Base-by-base conservation (phyloP, 2,797 vertebrate species). In the Selene dorsalis region DNA sequence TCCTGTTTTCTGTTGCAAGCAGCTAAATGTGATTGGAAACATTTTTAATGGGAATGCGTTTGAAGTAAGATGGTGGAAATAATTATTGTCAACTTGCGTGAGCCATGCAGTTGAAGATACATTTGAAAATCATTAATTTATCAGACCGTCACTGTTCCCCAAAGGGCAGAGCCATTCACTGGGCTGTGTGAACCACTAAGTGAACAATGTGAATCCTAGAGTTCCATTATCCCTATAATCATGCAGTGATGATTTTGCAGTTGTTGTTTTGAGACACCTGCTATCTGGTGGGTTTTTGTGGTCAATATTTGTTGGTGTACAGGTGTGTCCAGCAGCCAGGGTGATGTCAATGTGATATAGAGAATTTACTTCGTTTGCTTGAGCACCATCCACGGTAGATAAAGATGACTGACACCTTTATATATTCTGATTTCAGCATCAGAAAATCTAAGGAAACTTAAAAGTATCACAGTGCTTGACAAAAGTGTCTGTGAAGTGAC, bases 11-110 rank as follows among this genome's bases (percentile, higher is more conserved):
- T 72, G 65, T 85, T 84, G 73, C 83, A 75, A 82, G 80, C 83
- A 82, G 74, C 73, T 79, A 62, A 62, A 69, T 77, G 57, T 88
- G 82, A 91, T 90, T 91, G 84, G 80, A 89, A 92, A 84, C 88
- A 88, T 88, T 78, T 91, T 89, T 55, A 73, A 80, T 66, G 75
- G 85, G 81, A 89, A 75, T 84, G 80, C 76, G 87, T 88, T 88
- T 91, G 74, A 84, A 81, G 69, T 69, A 63, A 71, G 79, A 83
- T 70, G 55, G 68, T 76, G 66, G 61, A 84, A 86, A 78, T 32
- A 74, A 70, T 75, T 57, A 47, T 69, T 71, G 62, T 78, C 76
- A 58, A 55, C 63, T 86, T 65, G 83, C 48, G 60, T 87, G 80
- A 90, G 75, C 50, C 28, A 9, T 79, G 76, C 47, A 72, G 69